Evolutionary conservation across 2,888 invertebrate genomes (phyloP).

Genomic region (Congeria kusceri): DNA sequence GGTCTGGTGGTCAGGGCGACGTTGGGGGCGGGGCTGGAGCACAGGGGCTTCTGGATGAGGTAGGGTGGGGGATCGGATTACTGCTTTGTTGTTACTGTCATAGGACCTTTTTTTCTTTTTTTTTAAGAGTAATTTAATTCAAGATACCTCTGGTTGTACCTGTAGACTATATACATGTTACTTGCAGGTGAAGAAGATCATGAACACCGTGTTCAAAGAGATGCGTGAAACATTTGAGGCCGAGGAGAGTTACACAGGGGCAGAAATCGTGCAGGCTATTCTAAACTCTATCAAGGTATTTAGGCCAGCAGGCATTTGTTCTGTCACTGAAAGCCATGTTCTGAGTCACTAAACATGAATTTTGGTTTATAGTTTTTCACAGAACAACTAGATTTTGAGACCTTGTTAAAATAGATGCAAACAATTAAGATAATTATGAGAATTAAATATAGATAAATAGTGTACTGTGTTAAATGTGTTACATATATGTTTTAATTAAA

Average conservation of each 20-base stretch:
- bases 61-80: slow-evolving; percentile 27
- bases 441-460: not conserved
- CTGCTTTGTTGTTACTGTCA: no score
- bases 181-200: slow-evolving; percentile 82
- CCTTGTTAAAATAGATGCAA: not conserved
- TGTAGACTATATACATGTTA: not conserved
- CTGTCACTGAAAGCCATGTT: no score
- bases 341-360: no score
- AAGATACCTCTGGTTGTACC: no score
- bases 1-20: slow-evolving; percentile 5
- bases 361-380: no score
- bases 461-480: no score
- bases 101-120: no score
- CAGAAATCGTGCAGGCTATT: slow-evolving; percentile 77
- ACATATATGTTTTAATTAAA: no score
- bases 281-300: slow-evolving; percentile 81
- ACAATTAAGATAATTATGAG: not conserved
- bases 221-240: slow-evolving; percentile 77
- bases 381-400: not conserved
- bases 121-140: no score
- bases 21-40: slow-evolving; percentile 19
- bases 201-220: slow-evolving; percentile 82
- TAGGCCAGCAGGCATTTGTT: no score
- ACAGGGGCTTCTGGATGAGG: slow-evolving; percentile 71
- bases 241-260: slow-evolving; percentile 76